A percentile compares a stretch with the other conserved stretches of the same genome.
Evolutionary conservation across 2,888 invertebrate genomes (phyloP).

Genomic region (Maniola hyperantus): DNA sequence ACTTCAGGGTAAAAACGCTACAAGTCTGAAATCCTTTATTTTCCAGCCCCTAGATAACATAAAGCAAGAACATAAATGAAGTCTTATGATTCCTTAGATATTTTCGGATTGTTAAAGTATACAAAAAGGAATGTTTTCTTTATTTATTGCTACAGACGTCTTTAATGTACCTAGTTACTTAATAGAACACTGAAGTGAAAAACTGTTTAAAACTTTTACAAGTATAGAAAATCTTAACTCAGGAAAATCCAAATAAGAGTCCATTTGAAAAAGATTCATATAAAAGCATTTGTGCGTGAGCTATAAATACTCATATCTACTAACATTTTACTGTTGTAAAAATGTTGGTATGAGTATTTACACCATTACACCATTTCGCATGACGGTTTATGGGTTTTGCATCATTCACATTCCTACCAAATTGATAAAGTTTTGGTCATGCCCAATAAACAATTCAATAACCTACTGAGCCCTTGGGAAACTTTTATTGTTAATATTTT

Average conservation of each 20-base stretch:
- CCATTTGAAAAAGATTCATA: too few species aligned
- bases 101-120: conserved; percentile 2
- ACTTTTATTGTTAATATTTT: too few species aligned
- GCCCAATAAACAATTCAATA: background rate
- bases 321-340: background rate
- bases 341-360: too few species aligned
- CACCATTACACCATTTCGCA: conserved; percentile 20
- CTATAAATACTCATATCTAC: background rate
- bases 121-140: background rate
- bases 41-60: conserved; percentile 3
- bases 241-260: too few species aligned
- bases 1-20: background rate
- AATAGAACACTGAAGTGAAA: too few species aligned
- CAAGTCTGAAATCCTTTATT: conserved; percentile 2
- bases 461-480: too few species aligned
- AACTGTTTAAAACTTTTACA: too few species aligned
- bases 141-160: background rate
- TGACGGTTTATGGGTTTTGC: conserved; percentile 22
- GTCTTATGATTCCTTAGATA: background rate
- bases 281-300: conserved; percentile 15
- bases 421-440: conserved; percentile 9
- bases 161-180: too few species aligned
- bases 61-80: background rate
- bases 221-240: too few species aligned
- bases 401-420: conserved; percentile 12